Base-by-base conservation (phyloP, 2,888 invertebrate genomes). In the Catotricha subobsoleta region DNA sequence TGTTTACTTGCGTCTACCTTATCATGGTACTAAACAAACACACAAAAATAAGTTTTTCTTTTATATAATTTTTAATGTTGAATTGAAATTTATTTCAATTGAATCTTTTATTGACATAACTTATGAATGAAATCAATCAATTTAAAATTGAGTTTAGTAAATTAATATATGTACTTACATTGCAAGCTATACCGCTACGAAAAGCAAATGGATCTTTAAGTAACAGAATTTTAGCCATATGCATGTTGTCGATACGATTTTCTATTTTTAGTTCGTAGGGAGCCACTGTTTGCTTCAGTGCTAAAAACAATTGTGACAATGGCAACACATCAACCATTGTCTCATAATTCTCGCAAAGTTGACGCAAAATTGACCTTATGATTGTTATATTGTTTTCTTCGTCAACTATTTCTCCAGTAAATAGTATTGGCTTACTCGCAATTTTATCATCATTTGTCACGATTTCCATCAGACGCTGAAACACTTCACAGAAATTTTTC, bases 21-120 rank as follows among this genome's bases (percentile, higher is more conserved):
- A 40, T 62, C 60, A 41, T 67, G 67, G 33, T 48, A 63, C 65
- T 61, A n/a, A n/a, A n/a, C n/a, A n/a, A n/a, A n/a, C n/a, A n/a
- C n/a, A n/a, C n/a, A n/a, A n/a, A n/a, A n/a, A n/a, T n/a, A n/a
- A n/a, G n/a, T n/a, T n/a, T n/a, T n/a, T n/a, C n/a, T n/a, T n/a
- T n/a, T n/a, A n/a, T n/a, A n/a, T n/a, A n/a, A n/a, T n/a, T n/a
- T n/a, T n/a, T n/a, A n/a, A n/a, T n/a, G n/a, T n/a, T n/a, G n/a
- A n/a, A n/a, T n/a, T n/a, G n/a, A n/a, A n/a, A n/a, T n/a, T n/a
- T n/a, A n/a, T n/a, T n/a, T n/a, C n/a, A n/a, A n/a, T n/a, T n/a
- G n/a, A n/a, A n/a, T n/a, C n/a, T n/a, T n/a, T n/a, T n/a, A n/a
- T n/a, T n/a, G n/a, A n/a, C n/a, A n/a, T n/a, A n/a, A n/a, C n/a